phyloP scores from a whole-genome alignment of 2,113 vertebrate genomes.

The Trichechus manatus region DNA sequence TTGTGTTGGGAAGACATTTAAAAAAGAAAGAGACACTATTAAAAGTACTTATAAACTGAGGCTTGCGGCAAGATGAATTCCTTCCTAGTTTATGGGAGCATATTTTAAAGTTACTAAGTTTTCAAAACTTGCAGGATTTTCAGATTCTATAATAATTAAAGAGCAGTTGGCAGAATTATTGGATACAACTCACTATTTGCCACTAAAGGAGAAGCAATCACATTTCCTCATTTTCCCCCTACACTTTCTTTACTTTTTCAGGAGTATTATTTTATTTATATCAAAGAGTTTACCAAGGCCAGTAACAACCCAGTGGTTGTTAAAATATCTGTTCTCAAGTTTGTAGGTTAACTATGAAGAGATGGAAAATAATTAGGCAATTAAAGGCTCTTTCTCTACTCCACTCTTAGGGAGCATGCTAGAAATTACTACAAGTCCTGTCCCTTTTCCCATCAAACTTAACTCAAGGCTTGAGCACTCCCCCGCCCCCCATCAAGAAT shows the following conservation, averaged over 20 bases:
- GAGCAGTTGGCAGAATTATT: slow-evolving; percentile 15
- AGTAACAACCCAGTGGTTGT: background rate
- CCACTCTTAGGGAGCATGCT: background rate
- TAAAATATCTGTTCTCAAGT: slow-evolving; percentile 26
- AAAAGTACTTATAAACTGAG: background rate
- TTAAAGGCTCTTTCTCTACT: background rate
- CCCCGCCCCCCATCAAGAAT: background rate
- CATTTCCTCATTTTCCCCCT: slow-evolving; percentile 6
- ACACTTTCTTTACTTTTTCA: background rate
- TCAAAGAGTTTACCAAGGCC: background rate
- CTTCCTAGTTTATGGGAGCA: background rate
- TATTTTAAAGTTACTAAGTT: slow-evolving; percentile 1
- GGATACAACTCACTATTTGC: background rate
- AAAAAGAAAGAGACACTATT: background rate
- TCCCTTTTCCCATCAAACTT: background rate
- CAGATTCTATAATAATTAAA: slow-evolving; percentile 18
- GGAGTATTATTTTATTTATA: background rate
- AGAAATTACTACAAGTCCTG: background rate
- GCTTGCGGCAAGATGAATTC: background rate
- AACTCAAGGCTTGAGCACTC: background rate
- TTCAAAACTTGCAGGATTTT: slow-evolving; percentile 24
- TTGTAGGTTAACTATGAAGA: slow-evolving; percentile 25
- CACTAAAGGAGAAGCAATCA: slow-evolving; percentile 25
- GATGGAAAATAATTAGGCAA: background rate
- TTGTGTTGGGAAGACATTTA: background rate